These are phyloP conservation scores for Leptinotarsa undecemlineata DNA, from an alignment of 1,140 invertebrate species.

Conservation along the genomic window DNA sequence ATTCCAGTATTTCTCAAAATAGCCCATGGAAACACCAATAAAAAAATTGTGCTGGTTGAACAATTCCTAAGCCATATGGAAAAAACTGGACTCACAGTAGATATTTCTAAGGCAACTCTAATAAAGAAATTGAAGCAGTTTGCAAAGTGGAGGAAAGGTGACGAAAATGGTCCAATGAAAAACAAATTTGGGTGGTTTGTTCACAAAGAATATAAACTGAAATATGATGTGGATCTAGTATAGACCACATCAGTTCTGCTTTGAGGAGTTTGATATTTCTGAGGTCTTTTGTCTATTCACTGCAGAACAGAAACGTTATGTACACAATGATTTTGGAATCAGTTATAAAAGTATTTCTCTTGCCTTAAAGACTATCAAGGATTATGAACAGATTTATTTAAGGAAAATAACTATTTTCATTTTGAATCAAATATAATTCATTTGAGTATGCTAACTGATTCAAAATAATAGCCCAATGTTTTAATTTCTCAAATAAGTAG, in stretches of 20 bases:
- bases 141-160: conserved; percentile 63
- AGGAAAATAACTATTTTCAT: no score
- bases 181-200: conserved; percentile 72
- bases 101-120: conserved; percentile 58
- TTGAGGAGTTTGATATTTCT: background rate
- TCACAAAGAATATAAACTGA: conserved; percentile 59
- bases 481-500: no score
- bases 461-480: no score
- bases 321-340: no score
- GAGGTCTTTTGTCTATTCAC: no score
- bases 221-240: conserved; percentile 55
- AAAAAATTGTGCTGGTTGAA: conserved; percentile 63
- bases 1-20: conserved; percentile 70
- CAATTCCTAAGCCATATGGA: conserved; percentile 68
- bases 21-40: conserved; percentile 69
- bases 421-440: no score
- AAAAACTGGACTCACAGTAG: conserved; percentile 37
- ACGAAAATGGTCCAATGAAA: conserved; percentile 61
- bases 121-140: conserved; percentile 63
- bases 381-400: no score
- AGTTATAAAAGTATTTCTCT: no score
- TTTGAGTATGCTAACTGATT: no score
- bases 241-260: background rate
- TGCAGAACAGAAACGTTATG: no score
- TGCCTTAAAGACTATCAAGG: no score